Conservation (phyloP, 2,113 vertebrate species). For the Tauraco erythrolophus region DNA sequence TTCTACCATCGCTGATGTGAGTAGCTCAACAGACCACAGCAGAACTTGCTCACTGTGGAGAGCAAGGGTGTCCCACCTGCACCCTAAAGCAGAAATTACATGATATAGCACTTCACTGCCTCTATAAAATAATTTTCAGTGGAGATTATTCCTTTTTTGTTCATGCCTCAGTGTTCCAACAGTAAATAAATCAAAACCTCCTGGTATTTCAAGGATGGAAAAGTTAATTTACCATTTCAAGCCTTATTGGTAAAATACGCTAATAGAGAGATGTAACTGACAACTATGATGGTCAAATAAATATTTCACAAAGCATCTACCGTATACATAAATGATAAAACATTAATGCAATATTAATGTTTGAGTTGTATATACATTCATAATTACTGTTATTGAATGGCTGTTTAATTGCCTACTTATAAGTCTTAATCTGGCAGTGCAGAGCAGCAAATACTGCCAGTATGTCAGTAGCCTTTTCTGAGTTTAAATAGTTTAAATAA, state of each 20-base stretch:
- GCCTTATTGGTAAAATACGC: not conserved
- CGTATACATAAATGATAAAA: not conserved
- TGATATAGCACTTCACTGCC: not conserved
- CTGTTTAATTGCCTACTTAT: not conserved
- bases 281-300: not conserved
- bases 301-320: not conserved
- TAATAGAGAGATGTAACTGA: not conserved
- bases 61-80: not conserved
- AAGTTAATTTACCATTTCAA: not conserved
- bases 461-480: not conserved
- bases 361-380: not conserved
- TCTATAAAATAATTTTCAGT: not conserved
- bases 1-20: rapidly evolving
- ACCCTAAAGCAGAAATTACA: not conserved
- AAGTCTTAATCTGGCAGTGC: not conserved
- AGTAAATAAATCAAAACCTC: not conserved
- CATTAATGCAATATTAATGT: not conserved
- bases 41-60: not conserved
- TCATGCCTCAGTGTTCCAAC: not conserved
- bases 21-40: not conserved
- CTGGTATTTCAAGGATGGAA: not conserved
- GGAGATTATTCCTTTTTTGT: not conserved
- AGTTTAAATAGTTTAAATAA: not conserved
- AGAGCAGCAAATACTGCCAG: not conserved
- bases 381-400: not conserved